Evolutionary conservation across 2,888 invertebrate genomes (phyloP).

Genomic region (Brachyptera putata): DNA sequence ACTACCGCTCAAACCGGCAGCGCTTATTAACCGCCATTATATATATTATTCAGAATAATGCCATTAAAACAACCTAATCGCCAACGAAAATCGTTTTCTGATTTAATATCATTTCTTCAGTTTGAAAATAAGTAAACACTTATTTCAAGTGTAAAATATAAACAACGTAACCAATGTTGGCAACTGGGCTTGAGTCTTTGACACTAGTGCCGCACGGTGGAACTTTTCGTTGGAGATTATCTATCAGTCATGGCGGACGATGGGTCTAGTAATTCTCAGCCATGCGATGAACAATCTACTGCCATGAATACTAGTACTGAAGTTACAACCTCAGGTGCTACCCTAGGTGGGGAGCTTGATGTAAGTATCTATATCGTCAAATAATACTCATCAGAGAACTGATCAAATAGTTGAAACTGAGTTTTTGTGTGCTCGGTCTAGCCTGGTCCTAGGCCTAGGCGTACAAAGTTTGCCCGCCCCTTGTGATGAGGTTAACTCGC

Average conservation of each 20-base stretch:
- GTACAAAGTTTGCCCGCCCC: no score
- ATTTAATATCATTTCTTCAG: not conserved
- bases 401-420: no score
- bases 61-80: no score
- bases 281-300: slow-evolving; percentile 14
- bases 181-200: slow-evolving; percentile 18
- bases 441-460: no score
- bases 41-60: not conserved
- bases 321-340: not conserved
- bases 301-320: not conserved
- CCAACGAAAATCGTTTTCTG: not conserved
- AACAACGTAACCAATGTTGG: not conserved
- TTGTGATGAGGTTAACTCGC: no score
- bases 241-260: slow-evolving; percentile 25
- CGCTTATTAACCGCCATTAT: not conserved
- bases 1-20: no score
- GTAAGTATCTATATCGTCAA: no score
- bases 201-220: not conserved
- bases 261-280: not conserved
- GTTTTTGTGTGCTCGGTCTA: no score
- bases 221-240: not conserved
- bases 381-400: no score
- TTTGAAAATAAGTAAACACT: not conserved
- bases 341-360: not conserved
- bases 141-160: not conserved